Evolutionary conservation across 2,888 invertebrate genomes (phyloP).

Genomic region (Plebejus anna): DNA sequence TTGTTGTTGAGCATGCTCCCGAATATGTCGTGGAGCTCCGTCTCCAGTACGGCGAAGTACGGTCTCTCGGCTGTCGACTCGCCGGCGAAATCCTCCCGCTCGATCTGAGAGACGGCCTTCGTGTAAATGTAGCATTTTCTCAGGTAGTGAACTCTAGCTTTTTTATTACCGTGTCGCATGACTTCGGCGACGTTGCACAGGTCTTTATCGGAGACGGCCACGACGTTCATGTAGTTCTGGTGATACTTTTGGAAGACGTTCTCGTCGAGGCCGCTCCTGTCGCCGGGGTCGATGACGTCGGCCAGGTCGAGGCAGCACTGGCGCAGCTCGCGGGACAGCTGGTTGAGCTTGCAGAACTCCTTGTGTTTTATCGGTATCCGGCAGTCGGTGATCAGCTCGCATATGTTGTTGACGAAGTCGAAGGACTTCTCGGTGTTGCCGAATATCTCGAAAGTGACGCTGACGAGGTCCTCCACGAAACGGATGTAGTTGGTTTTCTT

Average conservation of each 20-base stretch:
- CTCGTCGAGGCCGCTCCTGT: constrained; percentile 49
- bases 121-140: constrained; percentile 80
- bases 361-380: constrained; percentile 72
- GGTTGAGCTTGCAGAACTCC: constrained; percentile 72
- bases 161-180: constrained; percentile 58
- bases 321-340: constrained; percentile 67
- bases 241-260: constrained; percentile 66
- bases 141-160: constrained; percentile 69
- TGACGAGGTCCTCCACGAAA: constrained; percentile 72
- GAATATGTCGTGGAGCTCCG: constrained; percentile 80
- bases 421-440: constrained; percentile 71
- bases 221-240: constrained; percentile 74
- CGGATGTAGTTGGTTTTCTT: constrained; percentile 72
- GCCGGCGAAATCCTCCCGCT: constrained; percentile 55
- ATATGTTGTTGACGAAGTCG: constrained; percentile 66
- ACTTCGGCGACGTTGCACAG: constrained; percentile 66
- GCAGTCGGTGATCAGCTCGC: constrained; percentile 66
- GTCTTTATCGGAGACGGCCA: constrained; percentile 71
- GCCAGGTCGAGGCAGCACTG: constrained; percentile 73
- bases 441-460: constrained; percentile 72
- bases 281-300: constrained; percentile 52
- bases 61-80: constrained; percentile 53
- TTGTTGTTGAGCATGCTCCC: constrained; percentile 84
- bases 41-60: constrained; percentile 76
- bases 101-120: constrained; percentile 76